These are phyloP conservation scores for Barypeithes pellucidus DNA, from an alignment of 2,888 invertebrate genomes.

Conservation along the genomic window DNA sequence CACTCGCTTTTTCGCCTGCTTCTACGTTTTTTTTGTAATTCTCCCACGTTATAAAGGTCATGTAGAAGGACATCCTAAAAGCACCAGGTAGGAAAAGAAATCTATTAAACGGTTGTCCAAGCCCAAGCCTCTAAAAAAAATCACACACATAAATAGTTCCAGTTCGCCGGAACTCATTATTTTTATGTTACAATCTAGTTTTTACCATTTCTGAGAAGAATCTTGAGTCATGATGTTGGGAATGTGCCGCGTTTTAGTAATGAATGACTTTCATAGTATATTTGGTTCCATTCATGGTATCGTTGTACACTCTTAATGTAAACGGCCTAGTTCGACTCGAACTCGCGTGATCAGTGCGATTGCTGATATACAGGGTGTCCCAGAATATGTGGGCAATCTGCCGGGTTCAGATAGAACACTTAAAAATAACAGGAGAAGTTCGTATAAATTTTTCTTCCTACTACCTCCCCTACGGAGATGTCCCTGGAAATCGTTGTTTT, in stretches of 20 bases:
- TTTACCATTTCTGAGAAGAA: slow-evolving; percentile 37
- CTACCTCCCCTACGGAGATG: no score
- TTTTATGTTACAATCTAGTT: slow-evolving; percentile 38
- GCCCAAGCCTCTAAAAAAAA: slow-evolving; percentile 3
- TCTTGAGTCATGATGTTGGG: slow-evolving; percentile 42
- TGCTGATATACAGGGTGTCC: no score
- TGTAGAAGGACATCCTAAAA: slow-evolving; percentile 3
- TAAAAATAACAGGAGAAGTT: no score
- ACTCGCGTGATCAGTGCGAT: no score
- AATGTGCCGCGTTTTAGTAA: slow-evolving; percentile 5
- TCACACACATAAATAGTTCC: slow-evolving; percentile 6
- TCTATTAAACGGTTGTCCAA: background rate
- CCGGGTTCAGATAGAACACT: no score
- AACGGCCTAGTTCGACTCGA: no score
- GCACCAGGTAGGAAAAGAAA: slow-evolving; percentile 1
- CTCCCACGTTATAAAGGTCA: slow-evolving; percentile 18
- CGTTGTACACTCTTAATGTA: background rate
- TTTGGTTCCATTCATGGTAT: slow-evolving; percentile 22
- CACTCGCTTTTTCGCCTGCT: no score
- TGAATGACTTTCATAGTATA: slow-evolving; percentile 24
- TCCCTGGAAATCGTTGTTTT: no score
- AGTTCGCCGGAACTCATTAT: slow-evolving; percentile 45
- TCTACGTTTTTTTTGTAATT: no score
- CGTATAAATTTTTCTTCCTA: no score
- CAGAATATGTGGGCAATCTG: no score